phyloP scores from a whole-genome alignment of 2,888 invertebrate genomes.

The Drosophila borealis region DNA sequence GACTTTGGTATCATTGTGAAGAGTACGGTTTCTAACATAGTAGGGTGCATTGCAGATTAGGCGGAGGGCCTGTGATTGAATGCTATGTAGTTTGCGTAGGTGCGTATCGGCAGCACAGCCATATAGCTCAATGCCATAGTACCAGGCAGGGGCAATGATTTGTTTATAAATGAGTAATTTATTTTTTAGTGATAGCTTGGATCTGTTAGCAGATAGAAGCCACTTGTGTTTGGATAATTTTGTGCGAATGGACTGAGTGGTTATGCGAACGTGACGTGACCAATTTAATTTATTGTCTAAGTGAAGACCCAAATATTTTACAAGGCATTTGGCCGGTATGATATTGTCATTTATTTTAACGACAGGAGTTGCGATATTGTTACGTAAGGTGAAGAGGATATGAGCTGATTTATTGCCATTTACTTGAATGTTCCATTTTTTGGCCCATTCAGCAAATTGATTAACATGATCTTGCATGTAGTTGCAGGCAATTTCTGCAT shows the following conservation, averaged over 20 bases:
- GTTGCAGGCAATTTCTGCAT: not conserved
- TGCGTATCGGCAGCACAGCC: no score
- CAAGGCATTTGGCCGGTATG: no score
- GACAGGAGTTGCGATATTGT: not conserved
- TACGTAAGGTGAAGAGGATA: not conserved
- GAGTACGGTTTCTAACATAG: no score
- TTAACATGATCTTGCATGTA: not conserved
- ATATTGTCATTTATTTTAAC: not conserved
- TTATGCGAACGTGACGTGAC: not conserved
- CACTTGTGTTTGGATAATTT: not conserved
- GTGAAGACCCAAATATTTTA: not conserved
- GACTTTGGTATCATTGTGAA: no score
- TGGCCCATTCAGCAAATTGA: not conserved
- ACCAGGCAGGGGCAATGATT: no score
- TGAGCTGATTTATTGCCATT: not conserved
- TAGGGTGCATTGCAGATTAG: no score
- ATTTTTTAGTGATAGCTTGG: not conserved
- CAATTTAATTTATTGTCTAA: not conserved
- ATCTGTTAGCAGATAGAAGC: not conserved
- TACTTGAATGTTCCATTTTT: not conserved
- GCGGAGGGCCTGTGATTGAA: no score
- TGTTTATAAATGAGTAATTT: not conserved
- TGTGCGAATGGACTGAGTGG: not conserved
- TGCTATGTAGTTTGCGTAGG: no score
- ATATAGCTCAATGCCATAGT: no score